These are phyloP conservation scores for Tenthredo distinguenda DNA, from an alignment of 2,888 invertebrate species.

Conservation along the genomic window DNA sequence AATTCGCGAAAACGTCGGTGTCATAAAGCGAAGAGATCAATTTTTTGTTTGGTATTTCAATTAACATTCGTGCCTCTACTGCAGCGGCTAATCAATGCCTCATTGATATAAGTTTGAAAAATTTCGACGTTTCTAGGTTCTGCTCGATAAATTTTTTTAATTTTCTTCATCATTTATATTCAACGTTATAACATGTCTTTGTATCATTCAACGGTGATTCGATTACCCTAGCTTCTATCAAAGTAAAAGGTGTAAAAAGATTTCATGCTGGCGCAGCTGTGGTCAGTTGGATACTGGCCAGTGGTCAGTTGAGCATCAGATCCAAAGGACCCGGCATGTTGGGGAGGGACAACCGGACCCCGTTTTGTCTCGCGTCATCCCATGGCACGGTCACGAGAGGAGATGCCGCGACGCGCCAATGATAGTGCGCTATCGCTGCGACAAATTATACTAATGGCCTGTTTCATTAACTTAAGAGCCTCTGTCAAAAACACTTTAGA, in stretches of 20 bases:
- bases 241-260: conserved; percentile 18
- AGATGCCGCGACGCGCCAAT: conserved; percentile 34
- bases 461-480: conserved; percentile 49
- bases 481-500: conserved; percentile 51
- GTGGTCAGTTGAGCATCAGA: conserved; percentile 18
- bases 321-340: conserved; percentile 26
- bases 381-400: conserved; percentile 5
- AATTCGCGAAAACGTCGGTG: background rate
- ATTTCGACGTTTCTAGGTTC: background rate
- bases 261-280: background rate
- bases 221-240: conserved; percentile 14
- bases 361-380: conserved; percentile 47
- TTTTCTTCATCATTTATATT: background rate
- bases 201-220: background rate
- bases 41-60: background rate
- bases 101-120: background rate
- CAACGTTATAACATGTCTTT: background rate
- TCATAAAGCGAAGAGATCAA: background rate
- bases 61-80: background rate
- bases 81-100: background rate
- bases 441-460: conserved; percentile 50
- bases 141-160: background rate
- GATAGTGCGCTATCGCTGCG: conserved; percentile 50
- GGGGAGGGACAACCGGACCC: conserved; percentile 16
- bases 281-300: conserved; percentile 27